phyloP scores from a whole-genome alignment of 1,140 invertebrate species.

The Atta cephalotes region DNA sequence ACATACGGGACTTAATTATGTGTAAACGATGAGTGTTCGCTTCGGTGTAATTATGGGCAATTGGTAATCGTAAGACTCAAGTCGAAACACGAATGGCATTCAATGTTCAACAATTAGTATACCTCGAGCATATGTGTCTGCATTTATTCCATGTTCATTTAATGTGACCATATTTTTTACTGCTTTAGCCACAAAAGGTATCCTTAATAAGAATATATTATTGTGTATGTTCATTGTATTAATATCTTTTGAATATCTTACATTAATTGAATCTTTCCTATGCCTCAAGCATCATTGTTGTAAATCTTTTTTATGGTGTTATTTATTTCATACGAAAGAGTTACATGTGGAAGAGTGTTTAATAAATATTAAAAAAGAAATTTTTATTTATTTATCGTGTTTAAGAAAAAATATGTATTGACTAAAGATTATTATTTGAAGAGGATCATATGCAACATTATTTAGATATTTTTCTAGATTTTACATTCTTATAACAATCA shows the following conservation, averaged over 20 bases:
- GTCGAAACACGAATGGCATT: slow-evolving; percentile 32
- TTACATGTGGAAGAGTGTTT: neutral
- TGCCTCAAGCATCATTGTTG: neutral
- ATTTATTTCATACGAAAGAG: neutral
- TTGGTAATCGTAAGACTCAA: slow-evolving; percentile 40
- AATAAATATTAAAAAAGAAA: neutral
- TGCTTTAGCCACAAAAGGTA: neutral
- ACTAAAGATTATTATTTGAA: neutral
- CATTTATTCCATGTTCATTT: slow-evolving; percentile 18
- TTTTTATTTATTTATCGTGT: neutral
- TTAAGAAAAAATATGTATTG: slow-evolving; percentile 1
- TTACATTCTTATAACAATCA: neutral
- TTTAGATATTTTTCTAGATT: neutral
- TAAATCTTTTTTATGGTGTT: neutral
- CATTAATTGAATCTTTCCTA: neutral
- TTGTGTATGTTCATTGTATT: neutral
- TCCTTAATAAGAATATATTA: slow-evolving; percentile 18
- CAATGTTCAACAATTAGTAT: slow-evolving; percentile 36
- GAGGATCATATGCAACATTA: neutral
- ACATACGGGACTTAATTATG: neutral
- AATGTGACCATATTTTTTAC: slow-evolving; percentile 31
- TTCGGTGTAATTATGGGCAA: slow-evolving; percentile 45
- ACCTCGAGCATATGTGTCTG: neutral
- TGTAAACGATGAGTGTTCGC: slow-evolving; percentile 11
- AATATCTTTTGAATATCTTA: neutral